Conservation (phyloP, 2,888 invertebrate species). For the Eueremaeus valkanovi region DNA sequence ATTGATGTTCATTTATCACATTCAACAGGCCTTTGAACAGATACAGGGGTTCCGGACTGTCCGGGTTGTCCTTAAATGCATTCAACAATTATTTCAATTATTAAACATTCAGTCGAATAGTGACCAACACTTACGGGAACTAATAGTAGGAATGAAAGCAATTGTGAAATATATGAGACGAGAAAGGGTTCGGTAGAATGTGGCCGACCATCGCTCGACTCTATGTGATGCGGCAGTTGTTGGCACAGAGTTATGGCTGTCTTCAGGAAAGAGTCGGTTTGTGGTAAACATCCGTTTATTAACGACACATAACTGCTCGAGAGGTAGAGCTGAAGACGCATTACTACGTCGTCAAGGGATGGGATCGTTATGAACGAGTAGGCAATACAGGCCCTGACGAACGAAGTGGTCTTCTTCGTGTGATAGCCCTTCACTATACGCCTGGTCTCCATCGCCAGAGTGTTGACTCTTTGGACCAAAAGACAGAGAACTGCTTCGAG, state of each 20-base stretch:
- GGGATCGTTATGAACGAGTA: constrained; percentile 95
- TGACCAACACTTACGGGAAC: constrained; percentile 50
- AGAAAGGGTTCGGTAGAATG: constrained; percentile 63
- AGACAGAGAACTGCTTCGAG: constrained; percentile 72
- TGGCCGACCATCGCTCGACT: constrained; percentile 66
- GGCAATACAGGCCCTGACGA: constrained; percentile 74
- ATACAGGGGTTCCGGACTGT: constrained; percentile 72
- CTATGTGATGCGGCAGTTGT: constrained; percentile 70
- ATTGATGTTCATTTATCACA: constrained; percentile 65
- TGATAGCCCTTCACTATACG: constrained; percentile 69
- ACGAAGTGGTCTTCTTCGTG: constrained; percentile 59
- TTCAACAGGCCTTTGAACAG: constrained; percentile 74
- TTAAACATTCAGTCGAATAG: neutral
- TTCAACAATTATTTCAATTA: constrained; percentile 46
- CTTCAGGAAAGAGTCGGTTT: constrained; percentile 92
- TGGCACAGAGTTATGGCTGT: constrained; percentile 74
- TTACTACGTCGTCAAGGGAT: constrained; percentile 75
- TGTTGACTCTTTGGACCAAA: constrained; percentile 68
- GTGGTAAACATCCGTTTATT: constrained; percentile 82
- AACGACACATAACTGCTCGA: constrained; percentile 75
- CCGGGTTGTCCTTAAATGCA: constrained; percentile 71
- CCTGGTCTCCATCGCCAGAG: constrained; percentile 65
- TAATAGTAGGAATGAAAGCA: constrained; percentile 53
- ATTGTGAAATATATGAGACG: constrained; percentile 60
- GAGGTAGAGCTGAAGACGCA: constrained; percentile 63